phyloP scores from a whole-genome alignment of 2,888 invertebrate genomes.

The Netelia melanura region DNA sequence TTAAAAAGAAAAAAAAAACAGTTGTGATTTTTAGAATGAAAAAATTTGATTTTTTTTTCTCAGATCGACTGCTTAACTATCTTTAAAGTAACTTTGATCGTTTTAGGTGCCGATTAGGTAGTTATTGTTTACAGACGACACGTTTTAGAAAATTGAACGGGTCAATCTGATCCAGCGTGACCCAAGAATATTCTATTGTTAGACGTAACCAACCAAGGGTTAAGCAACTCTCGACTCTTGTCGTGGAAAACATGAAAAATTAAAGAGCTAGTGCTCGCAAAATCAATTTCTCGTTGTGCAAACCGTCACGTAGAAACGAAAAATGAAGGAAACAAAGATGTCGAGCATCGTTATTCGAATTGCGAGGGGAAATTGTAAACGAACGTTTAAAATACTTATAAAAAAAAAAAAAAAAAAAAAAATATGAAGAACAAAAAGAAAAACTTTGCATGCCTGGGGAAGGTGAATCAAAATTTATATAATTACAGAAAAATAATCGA shows the following conservation, averaged over 20 bases:
- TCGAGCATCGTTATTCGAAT: not conserved
- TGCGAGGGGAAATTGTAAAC: conserved; percentile 17
- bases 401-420: conserved; percentile 8
- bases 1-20: not conserved
- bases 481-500: conserved; percentile 3
- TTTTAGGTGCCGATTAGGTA: too few relatives aligned
- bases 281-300: not conserved
- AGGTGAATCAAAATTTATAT: conserved; percentile 20
- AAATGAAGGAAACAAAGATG: conserved; percentile 27
- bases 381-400: conserved; percentile 44
- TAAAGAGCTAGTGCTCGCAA: not conserved
- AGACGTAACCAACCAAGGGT: too few relatives aligned
- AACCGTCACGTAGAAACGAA: not conserved
- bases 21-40: not conserved
- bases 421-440: conserved; percentile 12
- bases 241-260: not conserved
- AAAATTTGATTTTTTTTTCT: not conserved
- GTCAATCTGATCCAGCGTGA: too few relatives aligned
- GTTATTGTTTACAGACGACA: too few relatives aligned
- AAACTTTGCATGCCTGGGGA: not conserved
- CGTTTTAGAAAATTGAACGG: too few relatives aligned
- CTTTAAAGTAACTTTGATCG: not conserved
- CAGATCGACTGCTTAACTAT: not conserved
- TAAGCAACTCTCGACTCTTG: not conserved
- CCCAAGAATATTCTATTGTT: too few relatives aligned